Percentiles rank a stretch among this genome's conserved stretches.
Conservation (phyloP, 1,140 invertebrate species). For the Drosophila arizonae region DNA sequence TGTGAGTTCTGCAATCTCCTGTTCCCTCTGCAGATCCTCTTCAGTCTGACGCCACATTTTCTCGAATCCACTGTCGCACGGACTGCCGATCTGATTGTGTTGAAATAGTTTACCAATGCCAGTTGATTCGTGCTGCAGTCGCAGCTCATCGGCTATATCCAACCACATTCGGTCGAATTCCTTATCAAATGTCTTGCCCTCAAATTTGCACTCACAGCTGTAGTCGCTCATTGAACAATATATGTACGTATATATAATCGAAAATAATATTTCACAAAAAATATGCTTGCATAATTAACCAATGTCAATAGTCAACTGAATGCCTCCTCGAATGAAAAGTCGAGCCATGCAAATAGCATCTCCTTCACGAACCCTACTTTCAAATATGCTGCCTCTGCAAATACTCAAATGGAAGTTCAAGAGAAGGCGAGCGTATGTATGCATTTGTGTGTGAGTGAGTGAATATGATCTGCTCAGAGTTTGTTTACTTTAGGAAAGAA, state of each 20-base stretch:
- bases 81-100: too few relatives aligned
- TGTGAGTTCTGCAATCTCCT: too few relatives aligned
- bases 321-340: not conserved
- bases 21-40: too few relatives aligned
- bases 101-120: too few relatives aligned
- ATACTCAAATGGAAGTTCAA: slow-evolving; percentile 3
- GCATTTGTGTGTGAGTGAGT: not conserved
- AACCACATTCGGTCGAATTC: slow-evolving; percentile 47
- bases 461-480: not conserved
- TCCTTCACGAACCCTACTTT: not conserved
- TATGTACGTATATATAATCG: too few relatives aligned
- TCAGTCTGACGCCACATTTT: too few relatives aligned
- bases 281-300: slow-evolving; percentile 1
- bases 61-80: too few relatives aligned
- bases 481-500: too few relatives aligned
- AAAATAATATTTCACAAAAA: too few relatives aligned
- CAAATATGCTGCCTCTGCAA: not conserved
- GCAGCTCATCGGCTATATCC: slow-evolving; percentile 19
- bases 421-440: not conserved
- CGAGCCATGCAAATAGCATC: too few relatives aligned
- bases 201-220: slow-evolving; percentile 3
- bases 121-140: not conserved
- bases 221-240: too few relatives aligned
- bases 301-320: not conserved
- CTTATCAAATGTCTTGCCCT: slow-evolving; percentile 10